Base-by-base conservation (phyloP, 2,797 vertebrate species). In the Macrochelys suwanniensis region DNA sequence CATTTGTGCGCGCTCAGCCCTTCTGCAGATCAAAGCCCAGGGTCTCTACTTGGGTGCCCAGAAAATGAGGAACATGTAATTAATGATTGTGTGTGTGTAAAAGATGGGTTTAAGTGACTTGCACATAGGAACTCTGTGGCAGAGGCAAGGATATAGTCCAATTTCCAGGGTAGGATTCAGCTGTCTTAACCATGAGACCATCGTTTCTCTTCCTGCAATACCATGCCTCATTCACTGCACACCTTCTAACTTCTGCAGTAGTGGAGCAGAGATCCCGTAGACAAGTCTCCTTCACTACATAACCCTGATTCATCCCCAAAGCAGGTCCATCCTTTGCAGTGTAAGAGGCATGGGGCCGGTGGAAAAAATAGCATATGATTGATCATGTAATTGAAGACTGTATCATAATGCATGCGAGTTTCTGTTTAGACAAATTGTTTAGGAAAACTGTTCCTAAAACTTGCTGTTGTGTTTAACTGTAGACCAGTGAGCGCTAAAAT, bases 401-500 rank as follows among this genome's bases (percentile, higher is more conserved):
- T 37, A 47, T 85, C n/a, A 51, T 89, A 91, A 81, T 87, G 47
- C 10, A 23, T 71, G n/a, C 9, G 9, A 42, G 19, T 71, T 68
- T 28, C 31, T 90, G 5, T 47, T 94, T 88, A 91, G 87, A 3
- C 49, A 89, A 68, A 53, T 74, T 17, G 1, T 91, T 68, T 8
- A 84, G 50, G 12, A 50, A 89, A 1, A 0, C 0, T 76, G 11
- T 84, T 93, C 81, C 51, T 88, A 84, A 96, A 80, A 16, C 2
- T 4, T 92, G 84, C 31, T 91, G 33, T 79, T 94, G 49, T 92
- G 49, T 92, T 93, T 95, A 85, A 86, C 95, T 98, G 86, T 96
- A 99, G 99, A 83, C 99, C 99, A 12, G 87, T 99, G 88, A 99
- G 98, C 98, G 98, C 99, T 82, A 99, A 99, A 98, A 99, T 99